Evolutionary conservation across 2,888 invertebrate genomes (phyloP).

Genomic region (Furcula furcula): DNA sequence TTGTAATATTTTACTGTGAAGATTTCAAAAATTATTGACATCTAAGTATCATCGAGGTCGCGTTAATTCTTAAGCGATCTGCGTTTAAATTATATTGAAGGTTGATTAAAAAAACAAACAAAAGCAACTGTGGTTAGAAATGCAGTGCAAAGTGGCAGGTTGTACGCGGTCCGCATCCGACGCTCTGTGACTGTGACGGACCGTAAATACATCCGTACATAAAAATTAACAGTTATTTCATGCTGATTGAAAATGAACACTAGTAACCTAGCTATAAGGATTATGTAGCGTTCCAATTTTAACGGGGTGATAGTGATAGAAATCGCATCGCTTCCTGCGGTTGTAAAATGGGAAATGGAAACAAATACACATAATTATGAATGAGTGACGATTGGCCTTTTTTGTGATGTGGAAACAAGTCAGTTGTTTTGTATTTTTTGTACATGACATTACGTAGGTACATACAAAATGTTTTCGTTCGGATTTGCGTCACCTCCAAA

Average conservation of each 20-base stretch:
- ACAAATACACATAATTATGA: constrained; percentile 50
- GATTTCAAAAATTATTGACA: not conserved
- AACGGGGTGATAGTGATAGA: constrained; percentile 55
- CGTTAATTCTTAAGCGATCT: not conserved
- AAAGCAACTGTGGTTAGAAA: constrained; percentile 51
- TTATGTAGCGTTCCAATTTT: constrained; percentile 23
- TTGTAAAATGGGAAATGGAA: constrained; percentile 54
- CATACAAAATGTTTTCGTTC: not conserved
- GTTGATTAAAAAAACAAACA: constrained; percentile 65
- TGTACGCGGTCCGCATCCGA: constrained; percentile 44
- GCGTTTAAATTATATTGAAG: constrained; percentile 23
- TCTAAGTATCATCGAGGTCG: not conserved
- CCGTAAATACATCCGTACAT: constrained; percentile 57
- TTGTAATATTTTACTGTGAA: constrained; percentile 1
- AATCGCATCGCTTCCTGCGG: constrained; percentile 66
- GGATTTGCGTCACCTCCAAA: not conserved
- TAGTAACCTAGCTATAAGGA: constrained; percentile 28
- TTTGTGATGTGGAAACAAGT: constrained; percentile 10
- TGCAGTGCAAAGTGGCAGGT: constrained; percentile 44
- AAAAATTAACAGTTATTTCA: constrained; percentile 53
- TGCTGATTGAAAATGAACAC: constrained; percentile 35
- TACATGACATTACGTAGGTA: no score
- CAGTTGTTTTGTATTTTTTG: no score
- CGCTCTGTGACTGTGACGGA: constrained; percentile 64
- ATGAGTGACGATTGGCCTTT: constrained; percentile 32